Evolutionary conservation across 2,888 invertebrate genomes (phyloP).

Genomic region (Zhuqinia jingwanae): DNA sequence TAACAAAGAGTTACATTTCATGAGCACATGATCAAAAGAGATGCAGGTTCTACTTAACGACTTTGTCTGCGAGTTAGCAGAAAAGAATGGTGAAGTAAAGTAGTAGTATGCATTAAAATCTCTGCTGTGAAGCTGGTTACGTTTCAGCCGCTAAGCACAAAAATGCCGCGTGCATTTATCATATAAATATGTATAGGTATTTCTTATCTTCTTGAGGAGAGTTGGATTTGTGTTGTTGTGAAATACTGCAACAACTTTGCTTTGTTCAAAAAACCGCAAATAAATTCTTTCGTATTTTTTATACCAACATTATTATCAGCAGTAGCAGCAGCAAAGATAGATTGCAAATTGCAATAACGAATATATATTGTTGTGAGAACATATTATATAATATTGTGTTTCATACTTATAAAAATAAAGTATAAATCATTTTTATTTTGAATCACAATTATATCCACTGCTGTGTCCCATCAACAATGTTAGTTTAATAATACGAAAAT

Average conservation of each 20-base stretch:
- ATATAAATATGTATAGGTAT: too few relatives aligned
- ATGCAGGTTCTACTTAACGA: background rate
- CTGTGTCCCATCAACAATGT: background rate
- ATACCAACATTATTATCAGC: too few relatives aligned
- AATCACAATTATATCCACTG: background rate
- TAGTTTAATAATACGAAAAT: too few relatives aligned
- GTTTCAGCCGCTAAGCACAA: background rate
- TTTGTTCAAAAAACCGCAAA: constrained; percentile 37
- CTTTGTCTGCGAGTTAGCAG: background rate
- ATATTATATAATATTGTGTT: background rate
- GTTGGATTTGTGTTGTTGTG: background rate
- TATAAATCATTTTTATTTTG: too few relatives aligned
- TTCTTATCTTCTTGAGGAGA: background rate
- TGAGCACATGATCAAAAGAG: background rate
- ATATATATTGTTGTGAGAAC: too few relatives aligned
- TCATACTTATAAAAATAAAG: too few relatives aligned
- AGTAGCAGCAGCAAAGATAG: too few relatives aligned
- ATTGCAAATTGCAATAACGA: too few relatives aligned
- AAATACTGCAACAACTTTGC: constrained; percentile 1
- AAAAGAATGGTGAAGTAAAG: background rate
- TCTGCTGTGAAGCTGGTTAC: background rate
- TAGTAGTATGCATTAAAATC: background rate
- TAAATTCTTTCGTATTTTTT: constrained; percentile 12
- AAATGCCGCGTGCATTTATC: background rate
- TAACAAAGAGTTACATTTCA: background rate